A percentile compares a stretch with the other conserved stretches of the same genome.
phyloP scores from a whole-genome alignment of 2,797 vertebrate species.

The Sternotherus odoratus region DNA sequence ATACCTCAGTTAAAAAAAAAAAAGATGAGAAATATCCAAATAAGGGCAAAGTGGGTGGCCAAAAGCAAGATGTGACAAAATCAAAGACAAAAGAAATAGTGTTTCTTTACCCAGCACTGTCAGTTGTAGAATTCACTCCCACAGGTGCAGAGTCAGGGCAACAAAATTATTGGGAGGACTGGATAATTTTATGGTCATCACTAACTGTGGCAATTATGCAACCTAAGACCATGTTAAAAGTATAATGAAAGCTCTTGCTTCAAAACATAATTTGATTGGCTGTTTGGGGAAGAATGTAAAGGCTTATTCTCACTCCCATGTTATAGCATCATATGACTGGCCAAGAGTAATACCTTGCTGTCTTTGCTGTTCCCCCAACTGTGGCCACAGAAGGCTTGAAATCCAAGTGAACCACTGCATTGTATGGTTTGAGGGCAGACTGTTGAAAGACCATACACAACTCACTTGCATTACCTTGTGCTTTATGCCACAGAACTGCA shows the following conservation, averaged over 20 bases:
- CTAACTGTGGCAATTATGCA: background rate
- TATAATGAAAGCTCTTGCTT: background rate
- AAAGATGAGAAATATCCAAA: background rate
- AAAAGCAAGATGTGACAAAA: background rate
- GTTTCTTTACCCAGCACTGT: background rate
- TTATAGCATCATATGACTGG: background rate
- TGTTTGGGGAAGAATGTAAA: background rate
- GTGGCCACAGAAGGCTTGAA: background rate
- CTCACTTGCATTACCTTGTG: background rate
- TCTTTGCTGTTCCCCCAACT: background rate
- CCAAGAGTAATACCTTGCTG: background rate
- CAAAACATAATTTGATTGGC: background rate
- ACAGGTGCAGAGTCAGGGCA: background rate
- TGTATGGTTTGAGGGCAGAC: background rate
- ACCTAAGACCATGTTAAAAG: background rate
- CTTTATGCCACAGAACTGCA: background rate
- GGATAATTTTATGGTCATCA: constrained; percentile 2
- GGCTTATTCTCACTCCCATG: background rate
- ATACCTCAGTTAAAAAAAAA: background rate
- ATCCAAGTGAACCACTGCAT: background rate
- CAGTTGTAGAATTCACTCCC: background rate
- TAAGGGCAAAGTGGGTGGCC: background rate
- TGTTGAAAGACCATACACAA: background rate
- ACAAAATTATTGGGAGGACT: background rate
- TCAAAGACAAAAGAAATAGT: background rate